A percentile compares a stretch with the other conserved stretches of the same genome.
phyloP scores from a whole-genome alignment of 2,797 vertebrate species.

The Diceros bicornis region DNA sequence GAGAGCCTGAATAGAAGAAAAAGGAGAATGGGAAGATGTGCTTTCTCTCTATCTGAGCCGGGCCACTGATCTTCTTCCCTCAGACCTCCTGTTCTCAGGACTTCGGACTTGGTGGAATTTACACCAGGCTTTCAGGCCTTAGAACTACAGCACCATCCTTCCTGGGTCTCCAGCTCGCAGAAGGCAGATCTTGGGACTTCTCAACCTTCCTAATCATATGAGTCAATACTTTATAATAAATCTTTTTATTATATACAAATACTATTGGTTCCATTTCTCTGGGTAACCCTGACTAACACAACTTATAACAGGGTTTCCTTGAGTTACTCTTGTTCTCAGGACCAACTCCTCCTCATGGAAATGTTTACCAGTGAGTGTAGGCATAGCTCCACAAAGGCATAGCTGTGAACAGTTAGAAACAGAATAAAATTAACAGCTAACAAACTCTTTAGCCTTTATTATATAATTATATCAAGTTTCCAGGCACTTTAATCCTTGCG shows the following conservation, averaged over 20 bases:
- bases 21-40: neutral
- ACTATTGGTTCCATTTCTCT: neutral
- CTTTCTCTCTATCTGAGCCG: neutral
- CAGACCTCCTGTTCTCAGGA: neutral
- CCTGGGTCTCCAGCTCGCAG: neutral
- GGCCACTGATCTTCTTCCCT: neutral
- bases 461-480: slow-evolving; percentile 16
- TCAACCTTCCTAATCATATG: neutral
- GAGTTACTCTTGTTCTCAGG: neutral
- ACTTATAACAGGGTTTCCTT: neutral
- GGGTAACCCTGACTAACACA: neutral
- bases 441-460: slow-evolving; percentile 3
- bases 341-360: neutral
- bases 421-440: slow-evolving; percentile 42
- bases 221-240: neutral
- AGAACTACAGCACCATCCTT: neutral
- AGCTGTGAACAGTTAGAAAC: neutral
- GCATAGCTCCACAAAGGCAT: neutral
- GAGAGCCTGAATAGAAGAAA: neutral
- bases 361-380: neutral
- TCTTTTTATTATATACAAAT: neutral
- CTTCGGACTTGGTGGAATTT: neutral
- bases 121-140: neutral
- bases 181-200: neutral
- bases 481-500: slow-evolving; percentile 38